These are phyloP conservation scores for Microcebus lehilahytsara DNA, from an alignment of 2,113 vertebrate species.

Conservation along the genomic window DNA sequence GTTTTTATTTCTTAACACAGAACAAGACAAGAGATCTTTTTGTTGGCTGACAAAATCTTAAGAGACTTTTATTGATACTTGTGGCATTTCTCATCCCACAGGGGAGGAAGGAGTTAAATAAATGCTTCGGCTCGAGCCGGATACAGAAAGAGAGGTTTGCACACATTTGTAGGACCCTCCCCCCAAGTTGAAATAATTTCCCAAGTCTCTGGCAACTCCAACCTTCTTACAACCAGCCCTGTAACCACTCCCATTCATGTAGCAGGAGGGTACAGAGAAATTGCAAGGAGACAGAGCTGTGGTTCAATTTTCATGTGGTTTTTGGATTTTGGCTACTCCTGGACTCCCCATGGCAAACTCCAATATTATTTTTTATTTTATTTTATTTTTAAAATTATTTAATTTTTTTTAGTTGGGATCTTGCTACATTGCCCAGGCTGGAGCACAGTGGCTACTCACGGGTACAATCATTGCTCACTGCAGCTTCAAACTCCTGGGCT, in stretches of 20 bases:
- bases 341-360: neutral
- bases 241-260: fast-evolving
- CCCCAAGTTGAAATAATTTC: neutral
- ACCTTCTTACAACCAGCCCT: fast-evolving
- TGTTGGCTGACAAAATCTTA: neutral
- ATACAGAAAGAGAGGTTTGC: neutral
- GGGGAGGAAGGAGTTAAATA: neutral
- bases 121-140: neutral
- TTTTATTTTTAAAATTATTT: neutral
- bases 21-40: neutral
- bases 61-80: neutral
- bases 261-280: neutral
- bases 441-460: neutral
- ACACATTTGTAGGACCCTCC: neutral
- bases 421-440: neutral
- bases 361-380: neutral
- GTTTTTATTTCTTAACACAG: neutral
- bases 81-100: neutral
- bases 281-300: neutral
- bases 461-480: neutral
- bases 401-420: neutral
- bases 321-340: neutral
- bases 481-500: neutral
- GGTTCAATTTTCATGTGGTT: neutral
- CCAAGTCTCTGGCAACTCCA: neutral